Percentiles rank a stretch among this genome's conserved stretches.
phyloP scores from a whole-genome alignment of 2,888 invertebrate genomes.

The Spialia ferax region DNA sequence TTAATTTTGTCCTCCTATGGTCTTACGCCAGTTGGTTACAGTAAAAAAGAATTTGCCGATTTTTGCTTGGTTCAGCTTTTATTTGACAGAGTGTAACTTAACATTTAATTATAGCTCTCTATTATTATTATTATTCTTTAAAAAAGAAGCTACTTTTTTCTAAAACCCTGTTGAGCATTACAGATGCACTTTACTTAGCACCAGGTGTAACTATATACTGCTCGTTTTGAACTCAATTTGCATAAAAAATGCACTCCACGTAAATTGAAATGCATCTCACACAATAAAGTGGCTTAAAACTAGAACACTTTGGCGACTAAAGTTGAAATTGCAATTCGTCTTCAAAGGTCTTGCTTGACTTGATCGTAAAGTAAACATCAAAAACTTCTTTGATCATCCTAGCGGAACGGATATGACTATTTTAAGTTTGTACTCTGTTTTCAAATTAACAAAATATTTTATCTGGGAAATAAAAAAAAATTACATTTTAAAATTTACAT shows the following conservation, averaged over 20 bases:
- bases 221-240: background rate
- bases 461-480: too few relatives aligned
- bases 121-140: too few relatives aligned
- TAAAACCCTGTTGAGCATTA: background rate
- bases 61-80: too few relatives aligned
- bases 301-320: background rate
- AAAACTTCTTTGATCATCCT: background rate
- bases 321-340: background rate
- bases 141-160: background rate
- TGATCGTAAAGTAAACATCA: background rate
- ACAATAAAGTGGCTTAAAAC: background rate
- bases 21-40: too few relatives aligned
- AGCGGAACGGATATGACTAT: background rate
- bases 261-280: conserved; percentile 1
- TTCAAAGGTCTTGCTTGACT: background rate
- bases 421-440: background rate
- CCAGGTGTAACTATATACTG: background rate
- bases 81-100: too few relatives aligned
- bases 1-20: too few relatives aligned
- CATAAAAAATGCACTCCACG: conserved; percentile 11
- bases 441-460: too few relatives aligned
- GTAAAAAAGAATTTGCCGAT: too few relatives aligned
- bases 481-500: too few relatives aligned
- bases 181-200: background rate
- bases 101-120: too few relatives aligned